Conservation (phyloP, 2,113 vertebrate genomes). For the Thunnus maccoyii region DNA sequence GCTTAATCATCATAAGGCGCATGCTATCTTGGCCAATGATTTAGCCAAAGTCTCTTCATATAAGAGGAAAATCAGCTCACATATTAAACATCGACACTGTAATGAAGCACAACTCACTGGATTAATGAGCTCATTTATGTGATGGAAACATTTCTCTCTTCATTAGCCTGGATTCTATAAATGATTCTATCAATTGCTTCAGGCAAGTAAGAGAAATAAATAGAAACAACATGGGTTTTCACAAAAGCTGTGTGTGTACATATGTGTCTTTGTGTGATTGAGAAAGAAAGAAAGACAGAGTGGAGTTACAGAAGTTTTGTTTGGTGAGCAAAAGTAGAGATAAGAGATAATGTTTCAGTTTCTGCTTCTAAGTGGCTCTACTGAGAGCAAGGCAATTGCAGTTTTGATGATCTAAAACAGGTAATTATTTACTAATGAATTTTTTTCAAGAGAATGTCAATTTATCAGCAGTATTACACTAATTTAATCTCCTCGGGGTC, state of each 20-base stretch:
- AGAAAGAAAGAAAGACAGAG: background rate
- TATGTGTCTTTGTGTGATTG: background rate
- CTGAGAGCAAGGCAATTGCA: too few relatives aligned
- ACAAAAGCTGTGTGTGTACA: background rate
- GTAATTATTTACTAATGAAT: background rate
- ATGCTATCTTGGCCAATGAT: background rate
- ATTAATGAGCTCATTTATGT: slow-evolving; percentile 65
- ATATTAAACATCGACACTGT: slow-evolving; percentile 29
- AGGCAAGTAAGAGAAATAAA: slow-evolving; percentile 38
- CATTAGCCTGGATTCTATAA: slow-evolving; percentile 59
- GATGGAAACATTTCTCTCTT: slow-evolving; percentile 55
- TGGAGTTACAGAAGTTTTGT: background rate
- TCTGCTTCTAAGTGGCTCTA: background rate
- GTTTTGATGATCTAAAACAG: too few relatives aligned
- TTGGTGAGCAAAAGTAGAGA: background rate
- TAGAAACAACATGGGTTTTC: slow-evolving; percentile 21
- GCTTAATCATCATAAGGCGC: background rate
- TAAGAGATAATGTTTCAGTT: background rate
- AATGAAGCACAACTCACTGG: slow-evolving; percentile 31
- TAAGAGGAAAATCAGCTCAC: background rate
- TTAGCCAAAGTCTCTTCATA: slow-evolving; percentile 5
- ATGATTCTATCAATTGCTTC: slow-evolving; percentile 53
- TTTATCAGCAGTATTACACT: background rate
- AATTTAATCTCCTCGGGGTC: background rate
- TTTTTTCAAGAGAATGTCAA: background rate